phyloP scores from a whole-genome alignment of 2,797 vertebrate genomes.

The Protonibea diacanthus region DNA sequence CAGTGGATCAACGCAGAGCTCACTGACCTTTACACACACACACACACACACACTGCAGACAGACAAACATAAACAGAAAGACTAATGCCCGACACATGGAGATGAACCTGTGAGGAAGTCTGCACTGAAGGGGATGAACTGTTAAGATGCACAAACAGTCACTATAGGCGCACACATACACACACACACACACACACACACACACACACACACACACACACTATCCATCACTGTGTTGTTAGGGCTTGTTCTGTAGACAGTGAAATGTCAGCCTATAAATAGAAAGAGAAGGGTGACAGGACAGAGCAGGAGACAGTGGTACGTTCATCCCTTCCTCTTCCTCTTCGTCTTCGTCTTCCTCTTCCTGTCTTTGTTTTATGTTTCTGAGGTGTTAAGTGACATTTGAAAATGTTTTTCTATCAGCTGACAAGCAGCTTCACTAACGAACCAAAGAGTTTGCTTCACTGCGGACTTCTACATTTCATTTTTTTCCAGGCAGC shows the following conservation, averaged over 20 bases:
- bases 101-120: not conserved
- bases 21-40: constrained; percentile 10
- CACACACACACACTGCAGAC: not conserved
- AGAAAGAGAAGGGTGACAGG: constrained; percentile 44
- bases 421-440: not conserved
- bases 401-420: constrained; percentile 13
- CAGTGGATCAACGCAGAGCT: constrained; percentile 19
- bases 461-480: too few species aligned
- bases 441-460: not conserved
- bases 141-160: constrained; percentile 41
- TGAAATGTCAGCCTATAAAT: constrained; percentile 62
- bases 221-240: constrained; percentile 43
- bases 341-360: not conserved
- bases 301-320: constrained; percentile 17
- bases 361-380: not conserved
- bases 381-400: not conserved
- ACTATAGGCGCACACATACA: too few species aligned
- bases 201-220: not conserved
- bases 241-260: constrained; percentile 27
- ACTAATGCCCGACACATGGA: not conserved
- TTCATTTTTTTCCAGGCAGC: too few species aligned
- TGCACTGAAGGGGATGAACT: constrained; percentile 9
- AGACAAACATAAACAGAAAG: not conserved
- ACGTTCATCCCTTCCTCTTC: not conserved
- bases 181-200: constrained; percentile 10